Evolutionary conservation across 2,888 invertebrate species (phyloP), one percentile per base, ranked within the genome.

Genomic region (Macrosiphum euphorbiae): DNA sequence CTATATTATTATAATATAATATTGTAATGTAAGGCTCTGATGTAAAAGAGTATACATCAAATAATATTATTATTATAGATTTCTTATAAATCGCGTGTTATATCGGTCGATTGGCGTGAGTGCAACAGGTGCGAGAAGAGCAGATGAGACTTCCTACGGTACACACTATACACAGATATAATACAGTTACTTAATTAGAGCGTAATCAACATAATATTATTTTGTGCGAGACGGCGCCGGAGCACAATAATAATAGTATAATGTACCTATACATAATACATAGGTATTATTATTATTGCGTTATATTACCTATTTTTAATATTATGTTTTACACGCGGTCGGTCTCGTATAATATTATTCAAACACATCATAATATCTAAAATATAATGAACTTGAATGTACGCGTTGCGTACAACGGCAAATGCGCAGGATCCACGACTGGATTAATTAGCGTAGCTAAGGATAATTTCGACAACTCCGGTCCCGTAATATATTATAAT

Each of bases 141-240:
- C 86, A 16, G 5, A 86, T 47, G 44, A 47, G 86, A 86, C n/a
- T 44, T n/a, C 13, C 28, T 28, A 28, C 28, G 26, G n/a, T 16
- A 41, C 24, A 41, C 41, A 61, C 44, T 61, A 44, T 44, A 47
- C 28, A 28, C 11, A 78, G 0, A 67, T 67, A 61, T 11, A 61
- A 35, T 47, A 86, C 91, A 86, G 86, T 86, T 67, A 50, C 41
- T 50, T 67, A 92, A 92, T 88, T 92, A 92, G 87, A 87, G 61
- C 92, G 87, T 92, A 61, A 61, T 92, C 26, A 26, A 87, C 50
- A 61, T 61, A 41, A 41, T 41, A 44, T 44, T 44, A 52, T 52
- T 52, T 44, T 10, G 58, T 44, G 24, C 24, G 35, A 58, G n/a
- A 16, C 84, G 35, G n/a, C 28, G 78, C 78, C 20, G 35, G 20